Evolutionary conservation across 2,888 invertebrate genomes (phyloP).

Genomic region (Lepidochrysops patricia): DNA sequence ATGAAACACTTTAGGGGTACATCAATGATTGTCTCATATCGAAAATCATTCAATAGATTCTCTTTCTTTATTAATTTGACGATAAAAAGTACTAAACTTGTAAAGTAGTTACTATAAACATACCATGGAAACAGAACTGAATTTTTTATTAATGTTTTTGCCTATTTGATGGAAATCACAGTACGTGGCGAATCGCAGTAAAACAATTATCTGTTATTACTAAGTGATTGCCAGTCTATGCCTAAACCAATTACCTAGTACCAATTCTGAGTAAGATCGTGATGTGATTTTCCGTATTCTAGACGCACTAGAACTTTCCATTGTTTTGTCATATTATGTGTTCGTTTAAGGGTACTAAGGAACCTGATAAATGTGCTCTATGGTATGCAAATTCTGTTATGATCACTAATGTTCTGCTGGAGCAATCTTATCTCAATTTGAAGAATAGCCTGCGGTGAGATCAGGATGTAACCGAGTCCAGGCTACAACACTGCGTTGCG

Average conservation of each 20-base stretch:
- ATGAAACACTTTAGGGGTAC: no score
- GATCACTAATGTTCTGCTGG: neutral
- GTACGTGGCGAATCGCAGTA: neutral
- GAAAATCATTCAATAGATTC: no score
- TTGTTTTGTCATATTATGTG: neutral
- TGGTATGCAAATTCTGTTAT: neutral
- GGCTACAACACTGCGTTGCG: no score
- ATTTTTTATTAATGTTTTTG: neutral
- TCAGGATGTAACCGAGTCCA: no score
- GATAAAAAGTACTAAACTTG: no score
- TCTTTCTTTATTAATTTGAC: no score
- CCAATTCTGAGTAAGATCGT: neutral
- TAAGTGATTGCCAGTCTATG: neutral
- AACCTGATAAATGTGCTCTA: neutral
- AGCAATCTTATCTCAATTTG: neutral
- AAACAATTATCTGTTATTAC: constrained; percentile 5
- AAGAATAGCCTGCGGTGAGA: no score
- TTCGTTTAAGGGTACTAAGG: neutral
- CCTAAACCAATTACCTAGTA: neutral
- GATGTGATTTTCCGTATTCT: constrained; percentile 1
- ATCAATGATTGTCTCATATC: no score
- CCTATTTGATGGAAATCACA: neutral
- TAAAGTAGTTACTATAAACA: no score
- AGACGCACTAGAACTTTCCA: neutral
- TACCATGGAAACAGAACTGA: no score